Percentiles rank a stretch among this genome's conserved stretches.
Conservation (phyloP, 2,888 invertebrate species). For the Drosophila buzzatii region DNA sequence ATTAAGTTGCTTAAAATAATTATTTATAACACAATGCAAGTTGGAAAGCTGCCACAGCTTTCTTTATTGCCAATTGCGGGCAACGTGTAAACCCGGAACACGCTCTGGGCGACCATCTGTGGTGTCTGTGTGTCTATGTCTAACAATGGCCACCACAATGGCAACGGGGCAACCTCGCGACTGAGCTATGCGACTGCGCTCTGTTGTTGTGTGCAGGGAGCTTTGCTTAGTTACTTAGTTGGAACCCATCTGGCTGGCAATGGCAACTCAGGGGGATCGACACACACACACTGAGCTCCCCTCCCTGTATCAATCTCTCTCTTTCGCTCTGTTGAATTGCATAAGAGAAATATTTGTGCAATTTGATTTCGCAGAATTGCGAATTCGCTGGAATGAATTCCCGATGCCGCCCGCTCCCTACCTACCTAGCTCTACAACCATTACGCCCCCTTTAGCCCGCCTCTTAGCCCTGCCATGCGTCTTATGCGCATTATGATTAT, state of each 20-base stretch:
- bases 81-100: slow-evolving; percentile 56
- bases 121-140: slow-evolving; percentile 70
- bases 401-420: slow-evolving; percentile 31
- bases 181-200: slow-evolving; percentile 23
- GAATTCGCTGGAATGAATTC: slow-evolving; percentile 83
- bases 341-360: slow-evolving; percentile 79
- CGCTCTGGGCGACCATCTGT: slow-evolving; percentile 33
- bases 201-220: slow-evolving; percentile 28
- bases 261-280: slow-evolving; percentile 61
- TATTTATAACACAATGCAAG: background rate
- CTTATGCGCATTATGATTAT: slow-evolving; percentile 80
- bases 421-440: background rate
- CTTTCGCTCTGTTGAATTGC: slow-evolving; percentile 51
- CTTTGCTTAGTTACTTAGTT: slow-evolving; percentile 68
- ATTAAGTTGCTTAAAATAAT: background rate
- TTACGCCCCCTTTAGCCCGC: slow-evolving; percentile 28
- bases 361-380: slow-evolving; percentile 83
- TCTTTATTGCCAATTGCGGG: background rate
- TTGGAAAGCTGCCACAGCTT: background rate
- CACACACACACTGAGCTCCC: background rate
- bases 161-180: slow-evolving; percentile 49
- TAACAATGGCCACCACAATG: slow-evolving; percentile 75
- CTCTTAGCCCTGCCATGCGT: slow-evolving; percentile 54
- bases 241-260: slow-evolving; percentile 69
- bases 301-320: background rate